Base-by-base conservation (phyloP, 2,797 vertebrate species). In the Sparus aurata region DNA sequence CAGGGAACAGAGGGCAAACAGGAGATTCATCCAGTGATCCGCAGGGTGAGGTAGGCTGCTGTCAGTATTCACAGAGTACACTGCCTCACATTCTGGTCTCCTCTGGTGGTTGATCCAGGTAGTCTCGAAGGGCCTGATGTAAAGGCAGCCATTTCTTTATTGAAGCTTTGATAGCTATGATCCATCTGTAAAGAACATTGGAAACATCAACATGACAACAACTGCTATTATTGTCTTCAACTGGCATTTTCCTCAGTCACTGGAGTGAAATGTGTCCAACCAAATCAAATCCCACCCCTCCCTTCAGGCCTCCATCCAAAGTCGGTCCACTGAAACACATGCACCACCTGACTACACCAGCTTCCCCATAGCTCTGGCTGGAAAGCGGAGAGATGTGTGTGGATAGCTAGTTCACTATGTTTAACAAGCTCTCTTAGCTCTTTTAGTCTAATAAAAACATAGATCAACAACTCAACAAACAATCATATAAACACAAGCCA, bases 91-190 rank as follows among this genome's bases (percentile, higher is more conserved):
- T 97, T 73, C 95, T 96, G 13, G 96, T 97, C 91, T 97, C 96
- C 54, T 97, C 97, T 15, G 95, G 78, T 41, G 95, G 95, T 6
- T 82, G 92, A 54, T 88, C 97, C 91, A 96, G 96, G 84, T 96
- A 97, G 82, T 97, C 95, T 83, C 97, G 95, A 88, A 97, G 96
- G 69, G 95, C 96, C 80, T 96, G 95, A 75, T 97, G 96, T 50
- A 97, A 89, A 30, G 96, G 97, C 80, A 97, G 72, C 97, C 97
- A 98, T 89, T 97, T 98, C 81, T 92, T 95, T 87, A 97, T 94
- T 8, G 97, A 98, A 8, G 92, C 87, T 92, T 94, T 96, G 85
- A 99, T 86, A 61, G 97, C 95, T 77, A 93, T 87, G 68, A 97
- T 97, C 97, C 97, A 99, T 57, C 97, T 98, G 90, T 47, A 84